These are phyloP conservation scores for Leptoteleia sp. DNA, from an alignment of 1,140 invertebrate species.

Conservation along the genomic window DNA sequence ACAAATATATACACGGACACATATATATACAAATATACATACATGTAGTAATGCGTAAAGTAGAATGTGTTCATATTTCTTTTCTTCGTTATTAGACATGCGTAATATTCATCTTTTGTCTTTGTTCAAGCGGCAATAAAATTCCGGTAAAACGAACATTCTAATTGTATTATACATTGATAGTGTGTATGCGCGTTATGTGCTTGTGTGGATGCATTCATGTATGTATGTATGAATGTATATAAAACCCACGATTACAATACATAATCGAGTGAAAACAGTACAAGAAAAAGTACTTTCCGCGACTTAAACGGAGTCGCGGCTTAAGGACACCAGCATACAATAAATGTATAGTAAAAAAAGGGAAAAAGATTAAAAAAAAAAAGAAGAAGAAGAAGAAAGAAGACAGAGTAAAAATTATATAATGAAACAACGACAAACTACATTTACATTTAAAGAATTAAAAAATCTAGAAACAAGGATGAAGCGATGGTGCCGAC, in stretches of 20 bases:
- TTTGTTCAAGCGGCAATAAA: no score
- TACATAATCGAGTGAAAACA: constrained; percentile 55
- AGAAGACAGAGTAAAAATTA: no score
- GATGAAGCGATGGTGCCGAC: constrained; percentile 37
- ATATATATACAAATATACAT: constrained; percentile 59
- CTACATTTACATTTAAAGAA: constrained; percentile 7
- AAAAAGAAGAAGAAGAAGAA: no score
- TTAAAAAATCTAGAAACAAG: constrained; percentile 5
- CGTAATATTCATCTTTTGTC: no score
- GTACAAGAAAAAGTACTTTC: constrained; percentile 48
- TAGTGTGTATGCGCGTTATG: constrained; percentile 5
- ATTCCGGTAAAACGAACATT: neutral
- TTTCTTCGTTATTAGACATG: no score
- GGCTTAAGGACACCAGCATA: constrained; percentile 18
- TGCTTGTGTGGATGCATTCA: constrained; percentile 46
- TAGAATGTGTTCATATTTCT: neutral
- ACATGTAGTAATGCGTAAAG: constrained; percentile 45
- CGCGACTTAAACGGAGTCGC: constrained; percentile 28
- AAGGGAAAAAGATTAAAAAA: no score
- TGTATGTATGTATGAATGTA: constrained; percentile 64
- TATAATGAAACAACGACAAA: no score
- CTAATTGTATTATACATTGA: constrained; percentile 2
- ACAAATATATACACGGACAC: constrained; percentile 56
- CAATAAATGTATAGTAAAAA: constrained; percentile 34
- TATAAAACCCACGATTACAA: constrained; percentile 58